Percentiles rank a stretch among this genome's conserved stretches.
Conservation (phyloP, 2,888 invertebrate genomes). For the Omphaloscelis lunosa region DNA sequence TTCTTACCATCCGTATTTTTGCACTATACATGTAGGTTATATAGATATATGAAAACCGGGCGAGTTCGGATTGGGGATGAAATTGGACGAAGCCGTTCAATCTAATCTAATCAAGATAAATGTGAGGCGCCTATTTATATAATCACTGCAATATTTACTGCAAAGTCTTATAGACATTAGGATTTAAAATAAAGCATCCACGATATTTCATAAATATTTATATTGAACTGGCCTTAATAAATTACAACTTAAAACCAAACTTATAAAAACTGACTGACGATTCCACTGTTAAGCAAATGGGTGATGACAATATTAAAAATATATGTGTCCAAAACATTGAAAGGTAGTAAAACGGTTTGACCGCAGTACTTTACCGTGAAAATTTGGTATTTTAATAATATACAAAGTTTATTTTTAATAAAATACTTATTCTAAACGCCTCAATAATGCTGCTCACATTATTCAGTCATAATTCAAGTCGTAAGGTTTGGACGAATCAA, state of each 20-base stretch:
- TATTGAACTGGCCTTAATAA: slow-evolving; percentile 87
- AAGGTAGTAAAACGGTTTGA: slow-evolving; percentile 73
- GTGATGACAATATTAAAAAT: slow-evolving; percentile 49
- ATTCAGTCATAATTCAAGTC: slow-evolving; percentile 71
- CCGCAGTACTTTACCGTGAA: slow-evolving; percentile 69
- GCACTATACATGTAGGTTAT: no score
- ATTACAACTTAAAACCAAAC: slow-evolving; percentile 79
- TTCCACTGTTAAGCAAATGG: slow-evolving; percentile 61
- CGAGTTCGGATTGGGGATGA: no score
- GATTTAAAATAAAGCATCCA: slow-evolving; percentile 61
- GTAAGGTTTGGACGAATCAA: slow-evolving; percentile 72
- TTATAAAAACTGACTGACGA: slow-evolving; percentile 78
- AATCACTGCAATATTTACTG: slow-evolving; percentile 1
- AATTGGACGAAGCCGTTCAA: no score
- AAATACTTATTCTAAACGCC: slow-evolving; percentile 60
- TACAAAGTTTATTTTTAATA: slow-evolving; percentile 40
- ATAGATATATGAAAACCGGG: no score
- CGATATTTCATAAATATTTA: slow-evolving; percentile 80
- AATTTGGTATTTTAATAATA: slow-evolving; percentile 64
- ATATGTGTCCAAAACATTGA: slow-evolving; percentile 52
- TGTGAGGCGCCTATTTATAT: slow-evolving; percentile 1
- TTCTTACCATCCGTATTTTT: no score
- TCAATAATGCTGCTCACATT: slow-evolving; percentile 71
- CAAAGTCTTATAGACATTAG: not conserved
- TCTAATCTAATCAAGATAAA: not conserved